phyloP scores from a whole-genome alignment of 2,113 vertebrate genomes.

The Hippocampus zosterae region DNA sequence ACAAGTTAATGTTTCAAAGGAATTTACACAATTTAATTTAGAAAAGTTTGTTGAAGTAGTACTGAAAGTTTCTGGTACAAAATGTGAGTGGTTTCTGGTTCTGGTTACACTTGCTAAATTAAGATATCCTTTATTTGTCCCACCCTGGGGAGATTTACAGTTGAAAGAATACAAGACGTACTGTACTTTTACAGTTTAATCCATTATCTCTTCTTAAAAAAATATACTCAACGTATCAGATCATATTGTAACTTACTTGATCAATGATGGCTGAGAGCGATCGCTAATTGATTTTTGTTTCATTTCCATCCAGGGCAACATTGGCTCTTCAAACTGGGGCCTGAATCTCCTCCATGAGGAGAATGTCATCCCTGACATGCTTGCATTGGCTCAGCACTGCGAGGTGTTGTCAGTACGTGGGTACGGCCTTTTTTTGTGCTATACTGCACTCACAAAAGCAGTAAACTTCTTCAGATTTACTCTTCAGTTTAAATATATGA shows the following conservation, averaged over 20 bases:
- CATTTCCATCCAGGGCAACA: constrained; percentile 82
- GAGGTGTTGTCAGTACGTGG: constrained; percentile 94
- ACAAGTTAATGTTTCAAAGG: not conserved
- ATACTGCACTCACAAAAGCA: not conserved
- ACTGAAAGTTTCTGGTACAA: not conserved
- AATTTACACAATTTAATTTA: not conserved
- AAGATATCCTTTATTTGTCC: too few relatives aligned
- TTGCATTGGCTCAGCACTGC: constrained; percentile 88
- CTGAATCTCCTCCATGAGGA: constrained; percentile 97
- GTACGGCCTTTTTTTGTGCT: constrained; percentile 65
- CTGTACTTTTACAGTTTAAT: not conserved
- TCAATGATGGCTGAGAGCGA: not conserved
- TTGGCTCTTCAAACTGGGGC: constrained; percentile 97
- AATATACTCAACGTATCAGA: not conserved
- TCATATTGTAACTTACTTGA: not conserved
- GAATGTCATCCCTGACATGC: constrained; percentile 93
- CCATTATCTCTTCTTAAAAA: not conserved
- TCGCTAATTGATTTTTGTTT: constrained; percentile 1
- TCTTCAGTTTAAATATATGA: not conserved
- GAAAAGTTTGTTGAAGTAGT: not conserved
- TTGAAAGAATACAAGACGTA: not conserved
- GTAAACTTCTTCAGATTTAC: not conserved
- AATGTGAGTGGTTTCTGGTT: not conserved
- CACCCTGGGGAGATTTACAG: too few relatives aligned
- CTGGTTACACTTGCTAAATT: not conserved